Percentiles rank a stretch among this genome's conserved stretches.
Evolutionary conservation across 2,888 invertebrate genomes (phyloP).

Genomic region (Acanthoscelides obtectus): DNA sequence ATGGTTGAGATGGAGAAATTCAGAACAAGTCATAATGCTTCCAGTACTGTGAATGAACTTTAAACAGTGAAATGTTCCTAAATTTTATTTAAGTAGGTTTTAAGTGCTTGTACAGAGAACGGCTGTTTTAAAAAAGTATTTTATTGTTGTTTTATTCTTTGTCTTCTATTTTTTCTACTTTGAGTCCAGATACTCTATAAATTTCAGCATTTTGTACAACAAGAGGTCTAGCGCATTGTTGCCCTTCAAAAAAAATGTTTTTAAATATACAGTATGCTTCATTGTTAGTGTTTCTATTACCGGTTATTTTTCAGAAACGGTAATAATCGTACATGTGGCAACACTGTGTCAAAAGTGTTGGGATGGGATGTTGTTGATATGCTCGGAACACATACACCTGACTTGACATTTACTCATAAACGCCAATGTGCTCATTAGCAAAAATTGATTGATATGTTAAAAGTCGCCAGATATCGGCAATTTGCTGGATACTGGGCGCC

Average conservation of each 20-base stretch:
- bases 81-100: conserved; percentile 10
- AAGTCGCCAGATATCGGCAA: too few species aligned
- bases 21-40: conserved; percentile 38
- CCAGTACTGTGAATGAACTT: conserved; percentile 45
- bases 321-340: too few species aligned
- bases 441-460: too few species aligned
- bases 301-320: too few species aligned
- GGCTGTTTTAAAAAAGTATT: neutral
- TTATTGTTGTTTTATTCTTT: neutral
- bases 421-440: too few species aligned
- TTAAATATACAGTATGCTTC: neutral
- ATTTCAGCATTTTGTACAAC: conserved; percentile 57
- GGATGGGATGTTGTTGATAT: too few species aligned
- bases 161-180: conserved; percentile 24
- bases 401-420: too few species aligned
- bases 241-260: conserved; percentile 49
- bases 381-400: too few species aligned
- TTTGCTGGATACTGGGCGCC: too few species aligned
- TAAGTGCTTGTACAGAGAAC: neutral
- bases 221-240: conserved; percentile 54
- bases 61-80: conserved; percentile 23
- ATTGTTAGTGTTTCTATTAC: conserved; percentile 40
- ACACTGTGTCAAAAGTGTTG: too few species aligned
- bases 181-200: conserved; percentile 52
- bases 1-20: conserved; percentile 70